phyloP scores from a whole-genome alignment of 2,888 invertebrate genomes.

The Amblyjoppa proteus region DNA sequence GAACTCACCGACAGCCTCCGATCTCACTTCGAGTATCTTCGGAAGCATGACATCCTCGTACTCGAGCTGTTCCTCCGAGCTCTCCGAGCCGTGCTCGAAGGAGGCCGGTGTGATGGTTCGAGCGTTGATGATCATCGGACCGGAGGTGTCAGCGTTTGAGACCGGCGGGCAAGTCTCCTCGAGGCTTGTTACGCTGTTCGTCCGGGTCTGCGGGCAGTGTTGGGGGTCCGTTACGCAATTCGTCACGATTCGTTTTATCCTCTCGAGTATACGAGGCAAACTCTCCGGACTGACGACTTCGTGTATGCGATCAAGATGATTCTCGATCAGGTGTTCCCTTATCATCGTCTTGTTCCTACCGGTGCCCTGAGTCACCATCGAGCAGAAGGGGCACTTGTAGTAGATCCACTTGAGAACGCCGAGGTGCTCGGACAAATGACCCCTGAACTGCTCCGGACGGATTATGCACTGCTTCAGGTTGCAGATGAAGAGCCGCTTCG shows the following conservation, averaged over 20 bases:
- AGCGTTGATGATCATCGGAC: slow-evolving; percentile 77
- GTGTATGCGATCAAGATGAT: slow-evolving; percentile 70
- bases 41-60: slow-evolving; percentile 41
- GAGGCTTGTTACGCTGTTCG: background rate
- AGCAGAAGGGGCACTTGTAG: slow-evolving; percentile 78
- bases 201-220: background rate
- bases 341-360: slow-evolving; percentile 65
- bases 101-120: slow-evolving; percentile 76
- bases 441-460: slow-evolving; percentile 74
- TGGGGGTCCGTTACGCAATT: background rate
- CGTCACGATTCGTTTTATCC: slow-evolving; percentile 18
- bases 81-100: slow-evolving; percentile 73
- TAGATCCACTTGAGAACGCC: slow-evolving; percentile 72
- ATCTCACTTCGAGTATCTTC: slow-evolving; percentile 73
- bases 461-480: slow-evolving; percentile 72
- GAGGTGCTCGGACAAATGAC: slow-evolving; percentile 75
- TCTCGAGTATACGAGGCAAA: slow-evolving; percentile 25
- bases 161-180: slow-evolving; percentile 32
- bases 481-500: slow-evolving; percentile 69
- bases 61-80: slow-evolving; percentile 33
- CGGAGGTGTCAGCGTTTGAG: slow-evolving; percentile 39
- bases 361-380: slow-evolving; percentile 64
- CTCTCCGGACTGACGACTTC: slow-evolving; percentile 70
- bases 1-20: slow-evolving; percentile 64
- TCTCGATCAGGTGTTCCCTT: slow-evolving; percentile 73